Evolutionary conservation across 2,888 invertebrate species (phyloP), one percentile per base, ranked within the genome.

Genomic region (Syrphus vitripennis): DNA sequence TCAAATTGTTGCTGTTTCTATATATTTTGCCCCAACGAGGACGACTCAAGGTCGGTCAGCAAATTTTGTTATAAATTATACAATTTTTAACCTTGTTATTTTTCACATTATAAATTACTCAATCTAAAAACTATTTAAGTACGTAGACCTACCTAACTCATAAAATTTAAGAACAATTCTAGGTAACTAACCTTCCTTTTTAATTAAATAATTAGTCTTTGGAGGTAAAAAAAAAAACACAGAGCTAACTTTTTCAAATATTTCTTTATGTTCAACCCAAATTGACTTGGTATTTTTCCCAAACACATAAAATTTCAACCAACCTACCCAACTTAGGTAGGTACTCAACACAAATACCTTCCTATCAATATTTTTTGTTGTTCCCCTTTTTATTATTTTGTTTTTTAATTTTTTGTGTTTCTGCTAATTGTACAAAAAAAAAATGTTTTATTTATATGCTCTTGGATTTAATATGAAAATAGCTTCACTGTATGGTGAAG

Each of bases 401-500:
- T 53, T 40, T 10, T n/a, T n/a, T n/a, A n/a, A n/a, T n/a, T n/a
- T n/a, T n/a, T 34, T 48, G 14, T 31, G 12, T 19, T 48, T 59
- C 24, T 37, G 4, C 29, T 59, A 67, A 59, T 67, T 72, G 10
- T 50, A 77, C 50, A 77, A 53, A 72, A 77, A 53, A 75, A 63
- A 77, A 37, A 24, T 70, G 19, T 42, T 61, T 26, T 70, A 48
- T 61, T 26, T 70, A 48, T 50, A 67, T 67, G 67, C 21, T 67
- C 71, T 42, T 53, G 59, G 63, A 72, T 59, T 59, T 77, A 50
- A 67, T 77, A 59, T 59, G 67, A 83, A 72, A 72, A 83, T 74
- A 67, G 72, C 59, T 77, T 50, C 59, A 21, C 34, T 26, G n/a
- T n/a, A n/a, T n/a, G n/a, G n/a, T n/a, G 19, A 65, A 65, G 48